phyloP scores from a whole-genome alignment of 2,888 invertebrate species.

The Fissipunctia ypsillon region DNA sequence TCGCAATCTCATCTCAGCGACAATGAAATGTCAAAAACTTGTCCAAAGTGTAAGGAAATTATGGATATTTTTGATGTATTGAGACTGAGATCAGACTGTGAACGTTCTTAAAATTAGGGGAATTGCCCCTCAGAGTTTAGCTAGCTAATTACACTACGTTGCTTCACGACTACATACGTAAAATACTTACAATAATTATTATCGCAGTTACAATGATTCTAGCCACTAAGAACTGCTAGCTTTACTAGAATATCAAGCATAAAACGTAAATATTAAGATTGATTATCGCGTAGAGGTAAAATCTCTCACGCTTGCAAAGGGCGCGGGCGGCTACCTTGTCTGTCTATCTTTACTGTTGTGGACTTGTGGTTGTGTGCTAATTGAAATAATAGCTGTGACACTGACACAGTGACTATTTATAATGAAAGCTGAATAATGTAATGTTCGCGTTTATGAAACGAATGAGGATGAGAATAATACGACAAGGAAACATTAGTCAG shows the following conservation, averaged over 20 bases:
- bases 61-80: too few relatives aligned
- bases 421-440: constrained; percentile 18
- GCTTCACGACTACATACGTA: constrained; percentile 13
- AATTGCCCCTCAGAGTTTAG: too few relatives aligned
- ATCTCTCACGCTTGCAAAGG: constrained; percentile 58
- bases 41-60: too few relatives aligned
- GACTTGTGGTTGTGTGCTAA: constrained; percentile 48
- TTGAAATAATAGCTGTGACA: constrained; percentile 61
- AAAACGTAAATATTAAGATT: fast-evolving
- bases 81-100: too few relatives aligned
- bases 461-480: background rate
- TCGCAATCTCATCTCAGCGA: too few relatives aligned
- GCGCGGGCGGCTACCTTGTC: constrained; percentile 58
- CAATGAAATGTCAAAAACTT: too few relatives aligned
- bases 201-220: constrained; percentile 59
- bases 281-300: constrained; percentile 17
- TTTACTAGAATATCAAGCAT: constrained; percentile 28
- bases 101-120: too few relatives aligned
- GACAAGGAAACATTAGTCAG: background rate
- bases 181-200: constrained; percentile 40
- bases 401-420: constrained; percentile 49
- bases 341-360: constrained; percentile 61
- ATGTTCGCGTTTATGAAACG: background rate
- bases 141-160: too few relatives aligned
- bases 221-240: constrained; percentile 4